Conservation (phyloP, 1,140 invertebrate genomes). For the Mycetomoellerius zeteki region DNA sequence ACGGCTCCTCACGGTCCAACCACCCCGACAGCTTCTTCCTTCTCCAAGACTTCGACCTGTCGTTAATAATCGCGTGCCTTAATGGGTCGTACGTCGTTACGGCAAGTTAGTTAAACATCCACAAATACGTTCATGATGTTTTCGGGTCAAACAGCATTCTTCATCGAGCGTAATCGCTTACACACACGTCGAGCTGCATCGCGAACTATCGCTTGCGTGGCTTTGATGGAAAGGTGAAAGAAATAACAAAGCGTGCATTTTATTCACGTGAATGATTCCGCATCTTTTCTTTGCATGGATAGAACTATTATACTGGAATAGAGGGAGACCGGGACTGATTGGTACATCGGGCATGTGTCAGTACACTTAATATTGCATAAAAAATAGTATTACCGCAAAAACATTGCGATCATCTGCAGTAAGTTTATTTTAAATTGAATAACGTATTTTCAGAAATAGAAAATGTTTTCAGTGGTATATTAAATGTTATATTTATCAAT, state of each 20-base stretch:
- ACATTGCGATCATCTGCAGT: too few species aligned
- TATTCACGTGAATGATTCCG: neutral
- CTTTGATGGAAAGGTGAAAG: neutral
- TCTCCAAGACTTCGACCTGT: constrained; percentile 2
- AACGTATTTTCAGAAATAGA: too few species aligned
- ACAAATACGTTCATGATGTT: constrained; percentile 77
- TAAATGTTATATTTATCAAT: too few species aligned
- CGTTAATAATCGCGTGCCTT: constrained; percentile 1
- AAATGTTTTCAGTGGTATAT: too few species aligned
- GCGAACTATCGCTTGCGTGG: constrained; percentile 16
- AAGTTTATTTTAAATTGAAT: too few species aligned
- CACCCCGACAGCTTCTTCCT: constrained; percentile 26
- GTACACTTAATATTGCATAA: too few species aligned
- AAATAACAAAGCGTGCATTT: neutral
- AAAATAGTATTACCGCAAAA: too few species aligned
- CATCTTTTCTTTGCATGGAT: neutral
- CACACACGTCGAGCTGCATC: constrained; percentile 42
- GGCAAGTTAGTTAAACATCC: constrained; percentile 80
- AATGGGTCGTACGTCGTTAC: constrained; percentile 12
- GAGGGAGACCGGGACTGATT: too few species aligned
- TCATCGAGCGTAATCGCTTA: constrained; percentile 71
- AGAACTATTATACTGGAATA: too few species aligned
- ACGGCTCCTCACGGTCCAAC: constrained; percentile 20
- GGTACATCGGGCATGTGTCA: too few species aligned
- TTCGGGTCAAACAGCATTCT: constrained; percentile 83